Evolutionary conservation across 2,797 vertebrate species (phyloP).

Genomic region (Trichosurus vulpecula): DNA sequence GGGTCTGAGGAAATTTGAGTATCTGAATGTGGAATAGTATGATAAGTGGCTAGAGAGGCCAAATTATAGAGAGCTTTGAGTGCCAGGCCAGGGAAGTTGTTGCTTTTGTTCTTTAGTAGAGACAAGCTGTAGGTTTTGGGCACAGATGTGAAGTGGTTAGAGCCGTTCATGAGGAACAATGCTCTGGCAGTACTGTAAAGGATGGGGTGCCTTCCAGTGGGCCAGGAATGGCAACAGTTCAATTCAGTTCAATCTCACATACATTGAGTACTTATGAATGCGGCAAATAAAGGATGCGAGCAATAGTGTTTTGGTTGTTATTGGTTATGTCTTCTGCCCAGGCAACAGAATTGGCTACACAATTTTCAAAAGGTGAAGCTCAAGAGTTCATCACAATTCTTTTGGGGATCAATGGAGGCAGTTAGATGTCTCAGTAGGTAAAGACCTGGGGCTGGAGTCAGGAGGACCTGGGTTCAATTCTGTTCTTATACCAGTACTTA

Average conservation of each 20-base stretch:
- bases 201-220: neutral
- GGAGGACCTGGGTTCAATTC: neutral
- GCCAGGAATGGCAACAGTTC: neutral
- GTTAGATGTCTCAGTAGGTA: neutral
- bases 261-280: neutral
- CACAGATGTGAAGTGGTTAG: neutral
- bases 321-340: neutral
- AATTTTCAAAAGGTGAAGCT: neutral
- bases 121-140: neutral
- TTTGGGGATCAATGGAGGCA: neutral
- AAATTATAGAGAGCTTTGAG: neutral
- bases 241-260: neutral
- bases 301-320: neutral
- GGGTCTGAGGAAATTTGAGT: neutral
- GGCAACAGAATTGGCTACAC: neutral
- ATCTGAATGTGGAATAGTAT: neutral
- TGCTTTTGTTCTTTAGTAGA: neutral
- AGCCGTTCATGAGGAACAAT: neutral
- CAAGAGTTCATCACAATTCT: neutral
- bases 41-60: neutral
- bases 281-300: neutral
- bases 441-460: neutral
- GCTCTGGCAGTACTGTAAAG: neutral
- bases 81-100: neutral
- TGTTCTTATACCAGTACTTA: neutral